Percentiles rank a stretch among this genome's conserved stretches.
These are phyloP conservation scores for Cercopithecus mona DNA, from an alignment of 2,113 vertebrate species.

Conservation along the genomic window DNA sequence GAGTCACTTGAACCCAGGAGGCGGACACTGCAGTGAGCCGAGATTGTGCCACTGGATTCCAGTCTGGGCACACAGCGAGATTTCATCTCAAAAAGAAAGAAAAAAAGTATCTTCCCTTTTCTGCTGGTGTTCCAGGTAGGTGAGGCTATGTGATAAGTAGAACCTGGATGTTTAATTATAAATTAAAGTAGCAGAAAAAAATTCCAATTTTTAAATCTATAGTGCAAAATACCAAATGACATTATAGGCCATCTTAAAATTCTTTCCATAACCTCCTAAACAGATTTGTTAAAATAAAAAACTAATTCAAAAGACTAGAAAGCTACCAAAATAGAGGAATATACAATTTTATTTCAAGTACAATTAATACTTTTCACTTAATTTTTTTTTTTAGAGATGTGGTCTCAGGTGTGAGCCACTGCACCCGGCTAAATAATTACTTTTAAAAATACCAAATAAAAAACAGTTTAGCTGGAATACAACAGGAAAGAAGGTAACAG, in stretches of 20 bases:
- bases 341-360: background rate
- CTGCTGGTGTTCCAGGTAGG: background rate
- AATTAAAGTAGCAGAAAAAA: constrained; percentile 1
- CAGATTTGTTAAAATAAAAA: constrained; percentile 27
- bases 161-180: background rate
- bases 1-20: too few relatives aligned
- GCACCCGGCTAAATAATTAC: background rate
- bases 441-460: background rate
- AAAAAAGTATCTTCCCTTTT: background rate
- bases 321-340: background rate
- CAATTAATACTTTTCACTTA: background rate
- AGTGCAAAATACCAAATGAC: constrained; percentile 22
- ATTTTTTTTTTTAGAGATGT: background rate
- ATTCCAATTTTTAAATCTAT: background rate
- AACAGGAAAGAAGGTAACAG: background rate
- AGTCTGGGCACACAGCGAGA: too few relatives aligned
- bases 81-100: too few relatives aligned
- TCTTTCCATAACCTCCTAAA: background rate
- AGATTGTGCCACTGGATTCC: too few relatives aligned
- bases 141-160: background rate
- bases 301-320: background rate
- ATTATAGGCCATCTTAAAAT: background rate
- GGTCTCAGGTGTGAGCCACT: too few relatives aligned
- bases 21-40: too few relatives aligned
- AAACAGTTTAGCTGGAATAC: background rate